Evolutionary conservation across 2,888 invertebrate species (phyloP).

Genomic region (Nasonia oneida): DNA sequence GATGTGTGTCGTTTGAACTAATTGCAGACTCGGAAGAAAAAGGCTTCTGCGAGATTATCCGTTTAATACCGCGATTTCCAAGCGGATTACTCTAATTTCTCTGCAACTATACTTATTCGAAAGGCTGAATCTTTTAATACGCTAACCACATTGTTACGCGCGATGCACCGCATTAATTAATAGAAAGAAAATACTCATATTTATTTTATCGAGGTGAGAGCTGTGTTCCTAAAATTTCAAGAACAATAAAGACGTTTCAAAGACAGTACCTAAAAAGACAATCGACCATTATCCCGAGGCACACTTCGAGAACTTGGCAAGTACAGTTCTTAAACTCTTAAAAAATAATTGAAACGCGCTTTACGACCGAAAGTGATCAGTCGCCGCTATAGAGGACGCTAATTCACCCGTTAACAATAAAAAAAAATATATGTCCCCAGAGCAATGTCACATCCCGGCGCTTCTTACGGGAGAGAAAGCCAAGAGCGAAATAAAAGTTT

Average conservation of each 20-base stretch:
- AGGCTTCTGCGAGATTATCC: conserved; percentile 13
- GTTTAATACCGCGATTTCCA: not conserved
- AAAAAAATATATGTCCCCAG: not conserved
- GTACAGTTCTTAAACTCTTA: not conserved
- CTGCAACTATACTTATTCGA: not conserved
- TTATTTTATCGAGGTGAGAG: too few species aligned
- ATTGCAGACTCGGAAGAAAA: not conserved
- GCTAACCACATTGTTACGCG: not conserved
- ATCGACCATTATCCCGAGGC: not conserved
- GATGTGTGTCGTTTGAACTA: not conserved
- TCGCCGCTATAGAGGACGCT: not conserved
- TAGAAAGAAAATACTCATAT: not conserved
- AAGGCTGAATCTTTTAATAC: not conserved
- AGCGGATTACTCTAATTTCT: not conserved
- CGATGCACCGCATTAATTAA: not conserved
- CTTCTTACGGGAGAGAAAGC: not conserved
- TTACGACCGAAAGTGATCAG: not conserved
- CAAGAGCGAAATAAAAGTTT: not conserved
- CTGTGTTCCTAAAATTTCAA: not conserved
- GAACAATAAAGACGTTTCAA: not conserved
- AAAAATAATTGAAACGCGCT: conserved; percentile 2
- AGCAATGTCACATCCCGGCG: not conserved
- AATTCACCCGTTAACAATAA: not conserved
- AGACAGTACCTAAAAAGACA: not conserved
- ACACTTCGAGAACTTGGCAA: not conserved